Evolutionary conservation across 1,140 invertebrate genomes (phyloP), one percentile per base, ranked within the genome.

Genomic region (Cydia splendana): DNA sequence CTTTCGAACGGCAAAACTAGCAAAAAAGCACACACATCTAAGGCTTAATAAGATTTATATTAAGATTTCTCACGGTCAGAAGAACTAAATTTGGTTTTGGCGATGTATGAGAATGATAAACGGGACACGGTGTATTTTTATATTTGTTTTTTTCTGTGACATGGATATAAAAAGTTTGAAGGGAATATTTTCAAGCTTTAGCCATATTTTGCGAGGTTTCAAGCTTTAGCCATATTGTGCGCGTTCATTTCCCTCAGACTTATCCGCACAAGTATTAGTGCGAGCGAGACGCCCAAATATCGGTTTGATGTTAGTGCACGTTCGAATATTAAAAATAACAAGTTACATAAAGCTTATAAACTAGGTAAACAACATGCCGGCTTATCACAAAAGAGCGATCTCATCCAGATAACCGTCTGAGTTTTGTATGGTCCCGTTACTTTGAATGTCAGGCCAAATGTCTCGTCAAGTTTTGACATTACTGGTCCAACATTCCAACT

Each of bases 381-480:
- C 20, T 62, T 62, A 62, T 62, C 57, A 62, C 15, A 18, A 62
- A 5, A 62, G 18, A 62, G 20, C 20, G 20, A 62, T 62, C 57
- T 62, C 18, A 62, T 24, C 57, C 20, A 62, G 57, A 62, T 62
- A 62, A 62, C 57, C 9, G 9, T 62, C 18, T 10, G 18, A 9
- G 57, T 62, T 6, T 10, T n/a, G 48, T 53, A 18, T 53, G 51
- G 57, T 12, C 57, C 53, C 57, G 57, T 62, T 62, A 62, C 18
- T 62, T 24, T 12, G n/a, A 62, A 62, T 62, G 57, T 62, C 57
- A 62, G 57, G 12, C 4, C 9, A 62, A 62, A 62, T 62, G 57
- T 53, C 51, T 53, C 53, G 53, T 57, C 57, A 62, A 24, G 7
- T 62, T 62, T 62, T 62, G 57, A 62, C 57, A 24, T 18, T 57